A percentile compares a stretch with the other conserved stretches of the same genome.
Evolutionary conservation across 2,888 invertebrate genomes (phyloP).

Genomic region (Punctoribates punctum): DNA sequence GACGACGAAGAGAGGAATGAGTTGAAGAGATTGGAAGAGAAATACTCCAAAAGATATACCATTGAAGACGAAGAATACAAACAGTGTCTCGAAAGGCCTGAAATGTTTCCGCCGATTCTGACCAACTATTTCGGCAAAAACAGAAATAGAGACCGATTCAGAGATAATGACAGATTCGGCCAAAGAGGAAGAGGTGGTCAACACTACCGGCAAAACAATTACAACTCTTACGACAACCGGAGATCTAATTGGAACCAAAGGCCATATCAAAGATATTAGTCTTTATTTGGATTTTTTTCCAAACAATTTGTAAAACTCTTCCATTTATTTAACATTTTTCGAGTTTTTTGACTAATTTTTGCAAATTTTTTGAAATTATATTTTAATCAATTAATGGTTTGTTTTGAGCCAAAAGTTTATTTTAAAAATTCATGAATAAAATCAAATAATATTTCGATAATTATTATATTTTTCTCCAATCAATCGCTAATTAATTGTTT

Average conservation of each 20-base stretch:
- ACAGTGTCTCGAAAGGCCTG: background rate
- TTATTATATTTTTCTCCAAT: no score
- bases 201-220: background rate
- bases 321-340: no score
- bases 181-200: background rate
- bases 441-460: no score
- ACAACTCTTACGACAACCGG: background rate
- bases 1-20: conserved; percentile 11
- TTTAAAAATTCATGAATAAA: no score
- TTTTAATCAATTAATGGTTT: no score
- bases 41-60: conserved; percentile 14
- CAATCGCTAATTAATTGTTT: background rate
- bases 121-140: conserved; percentile 12
- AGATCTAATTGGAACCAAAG: conserved; percentile 13
- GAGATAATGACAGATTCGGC: background rate
- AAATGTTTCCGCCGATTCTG: background rate
- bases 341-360: no score
- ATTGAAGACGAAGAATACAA: conserved; percentile 9
- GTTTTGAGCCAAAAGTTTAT: no score
- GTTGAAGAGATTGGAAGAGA: conserved; percentile 13
- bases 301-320: background rate
- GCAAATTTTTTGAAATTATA: no score
- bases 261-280: conserved; percentile 13
- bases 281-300: background rate
- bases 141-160: background rate